Evolutionary conservation across 2,888 invertebrate species (phyloP).

Genomic region (Allacma fusca): DNA sequence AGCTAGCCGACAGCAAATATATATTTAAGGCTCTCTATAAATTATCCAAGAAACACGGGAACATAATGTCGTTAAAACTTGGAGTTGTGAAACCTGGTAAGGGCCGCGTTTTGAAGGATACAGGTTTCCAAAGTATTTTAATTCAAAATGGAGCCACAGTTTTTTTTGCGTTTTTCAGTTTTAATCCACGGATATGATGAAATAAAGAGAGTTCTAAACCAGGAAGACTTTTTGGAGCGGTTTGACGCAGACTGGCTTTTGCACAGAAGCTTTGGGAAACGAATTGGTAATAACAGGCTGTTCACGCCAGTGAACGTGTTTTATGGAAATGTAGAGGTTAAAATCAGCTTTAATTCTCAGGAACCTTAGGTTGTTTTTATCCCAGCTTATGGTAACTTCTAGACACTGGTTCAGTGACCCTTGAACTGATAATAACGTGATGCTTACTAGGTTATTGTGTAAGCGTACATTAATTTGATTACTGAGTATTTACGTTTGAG

Average conservation of each 20-base stretch:
- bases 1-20: background rate
- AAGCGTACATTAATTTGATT: no score
- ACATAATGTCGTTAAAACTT: background rate
- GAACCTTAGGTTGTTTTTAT: no score
- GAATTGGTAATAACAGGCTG: background rate
- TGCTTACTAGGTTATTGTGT: no score
- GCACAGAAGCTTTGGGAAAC: slow-evolving; percentile 8
- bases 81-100: slow-evolving; percentile 4
- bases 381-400: no score
- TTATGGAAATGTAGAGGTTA: no score
- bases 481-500: no score
- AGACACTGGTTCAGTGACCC: no score
- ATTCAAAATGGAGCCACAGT: background rate
- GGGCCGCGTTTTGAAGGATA: background rate
- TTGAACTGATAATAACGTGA: no score
- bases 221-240: slow-evolving; percentile 72
- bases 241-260: slow-evolving; percentile 68
- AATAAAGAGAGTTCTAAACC: slow-evolving; percentile 68
- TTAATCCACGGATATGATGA: slow-evolving; percentile 69
- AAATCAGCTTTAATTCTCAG: no score
- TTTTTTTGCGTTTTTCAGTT: slow-evolving; percentile 62
- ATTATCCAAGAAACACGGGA: background rate
- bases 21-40: background rate
- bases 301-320: no score
- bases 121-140: background rate